Base-by-base conservation (phyloP, 2,888 invertebrate genomes). In the Selenia dentaria region DNA sequence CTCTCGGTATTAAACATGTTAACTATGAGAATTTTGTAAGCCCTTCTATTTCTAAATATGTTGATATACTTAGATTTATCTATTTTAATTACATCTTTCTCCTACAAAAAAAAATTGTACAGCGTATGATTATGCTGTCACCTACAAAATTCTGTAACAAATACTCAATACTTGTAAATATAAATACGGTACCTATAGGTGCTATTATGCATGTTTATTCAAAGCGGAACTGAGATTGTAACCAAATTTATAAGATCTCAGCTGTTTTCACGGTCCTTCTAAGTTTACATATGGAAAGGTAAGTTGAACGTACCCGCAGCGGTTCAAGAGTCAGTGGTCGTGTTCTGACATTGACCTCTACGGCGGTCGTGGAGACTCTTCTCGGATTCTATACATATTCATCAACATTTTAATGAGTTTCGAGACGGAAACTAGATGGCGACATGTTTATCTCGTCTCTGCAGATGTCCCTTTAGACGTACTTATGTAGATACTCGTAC, bases 321-420 rank as follows among this genome's bases (percentile, higher is more conserved):
- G 64, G 75, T 44, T 76, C 75, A 66, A 6, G 45, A 27, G 67
- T 54, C 31, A 64, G 24, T 75, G 75, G 78, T 61, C 66, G 68
- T 67, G 67, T 73, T 71, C 72, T 78, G 84, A 84, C 85, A 86
- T 84, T 87, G 86, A 86, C 85, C 86, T 76, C 83, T 74, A 70
- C 68, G 70, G 65, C 77, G 75, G 74, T 72, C 3, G 16, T 4
- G 16, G 16, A 78, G 78, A 76, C 74, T 81, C 81, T 64, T 78
- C 79, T 81, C 70, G 57, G 64, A 59, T 68, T 56, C 50, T 61
- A 80, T 80, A 74, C 75, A 80, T 83, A 83, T 83, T 83, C 79
- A 79, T 84, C 74, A 82, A 63, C 79, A 84, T 83, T 78, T 75
- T 78, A 77, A 81, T 77, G 71, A 70, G 67, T 62, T 62, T 62